Conservation (phyloP, 2,888 invertebrate genomes). For the Drosophila ustulata region DNA sequence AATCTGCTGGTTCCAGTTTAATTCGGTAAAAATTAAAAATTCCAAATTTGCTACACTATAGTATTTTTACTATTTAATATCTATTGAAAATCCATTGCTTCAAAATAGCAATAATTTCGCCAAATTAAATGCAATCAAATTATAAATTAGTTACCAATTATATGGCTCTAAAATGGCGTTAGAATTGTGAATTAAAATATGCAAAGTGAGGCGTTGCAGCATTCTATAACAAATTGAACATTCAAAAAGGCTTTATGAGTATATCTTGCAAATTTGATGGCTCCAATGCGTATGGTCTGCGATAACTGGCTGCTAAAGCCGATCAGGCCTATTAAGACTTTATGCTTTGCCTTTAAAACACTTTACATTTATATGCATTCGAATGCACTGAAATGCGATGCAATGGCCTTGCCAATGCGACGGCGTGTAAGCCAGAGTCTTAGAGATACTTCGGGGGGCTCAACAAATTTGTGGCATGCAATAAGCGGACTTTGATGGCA, state of each 20-base stretch:
- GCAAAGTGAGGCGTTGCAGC: not conserved
- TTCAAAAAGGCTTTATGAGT: not conserved
- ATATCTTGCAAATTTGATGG: not conserved
- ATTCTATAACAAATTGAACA: not conserved
- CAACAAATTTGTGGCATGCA: slow-evolving; percentile 50
- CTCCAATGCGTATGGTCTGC: not conserved
- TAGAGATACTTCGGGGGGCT: slow-evolving; percentile 16
- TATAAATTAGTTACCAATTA: not conserved
- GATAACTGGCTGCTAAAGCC: not conserved
- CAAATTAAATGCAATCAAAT: no score
- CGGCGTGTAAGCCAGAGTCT: slow-evolving; percentile 7
- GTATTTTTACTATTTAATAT: no score
- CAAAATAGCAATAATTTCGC: no score
- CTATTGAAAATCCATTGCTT: no score
- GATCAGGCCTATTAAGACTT: not conserved
- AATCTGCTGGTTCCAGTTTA: no score
- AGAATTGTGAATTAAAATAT: not conserved
- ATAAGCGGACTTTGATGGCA: slow-evolving; percentile 34
- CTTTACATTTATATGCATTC: not conserved
- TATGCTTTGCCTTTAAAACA: not conserved
- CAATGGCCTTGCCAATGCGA: slow-evolving; percentile 6
- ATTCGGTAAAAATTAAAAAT: no score
- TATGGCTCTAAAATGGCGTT: not conserved
- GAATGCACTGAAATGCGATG: not conserved
- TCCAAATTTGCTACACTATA: no score